Base-by-base conservation (phyloP, 1,140 invertebrate genomes). In the Drosophila pseudoobscura region DNA sequence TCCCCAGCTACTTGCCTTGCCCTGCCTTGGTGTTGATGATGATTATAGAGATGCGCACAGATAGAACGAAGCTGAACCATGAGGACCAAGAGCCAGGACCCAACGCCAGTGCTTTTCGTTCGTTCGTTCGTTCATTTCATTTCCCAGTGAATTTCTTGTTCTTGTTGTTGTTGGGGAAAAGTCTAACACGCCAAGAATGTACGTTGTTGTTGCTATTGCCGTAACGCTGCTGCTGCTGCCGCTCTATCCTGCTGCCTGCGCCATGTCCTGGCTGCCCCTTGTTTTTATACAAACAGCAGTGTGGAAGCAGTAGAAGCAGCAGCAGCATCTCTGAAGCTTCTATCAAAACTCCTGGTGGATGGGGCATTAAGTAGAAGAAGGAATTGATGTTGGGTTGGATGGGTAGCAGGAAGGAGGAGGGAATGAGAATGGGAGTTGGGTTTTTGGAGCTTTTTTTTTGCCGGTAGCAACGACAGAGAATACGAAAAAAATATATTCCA, bases 31-130 rank as follows among this genome's bases (percentile, higher is more conserved):
- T 87, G 82, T 87, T 87, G 82, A 87, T 87, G 82, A 87, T 87
- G 82, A 87, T 87, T 87, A 87, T 83, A 88, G 78, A 87, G 82
- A 87, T 87, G 82, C 83, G 64, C 78, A 88, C 78, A 85, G 79
- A 87, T 85, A 87, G 77, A 73, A 73, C 39, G 68, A 57, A 87
- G 82, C 78, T 66, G 71, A 71, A 70, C 64, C 9, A 39, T 5
- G 5, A 26, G 35, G 0, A 31, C 24, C 44, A 46, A 69, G 75
- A 39, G 35, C 9, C 74, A 75, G 31, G 8, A 3, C 31, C 31
- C 3, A 31, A 2, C 24, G 39, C 35, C 22, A 39, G 78, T 78
- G 70, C 69, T 70, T 49, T 35, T 69, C 65, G 51, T 69, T 68
- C 56, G 44, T 46, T 75, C 65, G 51, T 69, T 68, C 56, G 44